Conservation (phyloP, 2,113 vertebrate genomes). For the Setophaga petechia region DNA sequence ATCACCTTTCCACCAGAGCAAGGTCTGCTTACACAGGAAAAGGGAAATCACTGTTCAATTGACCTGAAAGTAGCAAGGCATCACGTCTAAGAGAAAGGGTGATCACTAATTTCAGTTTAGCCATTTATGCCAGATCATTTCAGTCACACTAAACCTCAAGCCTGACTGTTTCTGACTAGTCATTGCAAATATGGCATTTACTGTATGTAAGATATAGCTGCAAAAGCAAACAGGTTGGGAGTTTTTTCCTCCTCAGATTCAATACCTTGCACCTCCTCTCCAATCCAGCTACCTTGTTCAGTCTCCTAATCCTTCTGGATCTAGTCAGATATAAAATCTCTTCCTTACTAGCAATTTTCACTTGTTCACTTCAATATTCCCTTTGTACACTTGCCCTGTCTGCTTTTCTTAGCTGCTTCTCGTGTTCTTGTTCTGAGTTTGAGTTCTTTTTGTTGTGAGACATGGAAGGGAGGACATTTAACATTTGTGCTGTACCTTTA, state of each 20-base stretch:
- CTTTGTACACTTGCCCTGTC: fast-evolving
- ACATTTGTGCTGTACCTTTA: too few relatives aligned
- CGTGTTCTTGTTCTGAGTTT: neutral
- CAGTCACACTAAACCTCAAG: neutral
- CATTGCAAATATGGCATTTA: neutral
- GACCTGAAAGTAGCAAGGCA: neutral
- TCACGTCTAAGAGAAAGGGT: neutral
- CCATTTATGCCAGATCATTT: neutral
- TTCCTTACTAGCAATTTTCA: neutral
- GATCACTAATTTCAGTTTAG: neutral
- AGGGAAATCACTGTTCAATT: neutral
- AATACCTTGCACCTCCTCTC: neutral
- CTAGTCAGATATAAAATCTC: neutral
- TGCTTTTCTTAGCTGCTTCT: neutral
- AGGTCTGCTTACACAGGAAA: neutral
- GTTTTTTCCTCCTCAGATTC: neutral
- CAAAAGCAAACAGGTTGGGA: neutral
- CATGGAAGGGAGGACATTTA: neutral
- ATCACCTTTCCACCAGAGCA: neutral
- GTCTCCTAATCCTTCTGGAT: neutral
- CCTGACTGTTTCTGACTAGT: neutral
- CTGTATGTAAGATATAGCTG: neutral
- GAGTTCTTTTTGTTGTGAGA: neutral
- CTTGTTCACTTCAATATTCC: neutral
- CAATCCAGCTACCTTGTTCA: neutral